Evolutionary conservation across 1,140 invertebrate genomes (phyloP), one percentile per base, ranked within the genome.

Genomic region (Nasonia giraulti): DNA sequence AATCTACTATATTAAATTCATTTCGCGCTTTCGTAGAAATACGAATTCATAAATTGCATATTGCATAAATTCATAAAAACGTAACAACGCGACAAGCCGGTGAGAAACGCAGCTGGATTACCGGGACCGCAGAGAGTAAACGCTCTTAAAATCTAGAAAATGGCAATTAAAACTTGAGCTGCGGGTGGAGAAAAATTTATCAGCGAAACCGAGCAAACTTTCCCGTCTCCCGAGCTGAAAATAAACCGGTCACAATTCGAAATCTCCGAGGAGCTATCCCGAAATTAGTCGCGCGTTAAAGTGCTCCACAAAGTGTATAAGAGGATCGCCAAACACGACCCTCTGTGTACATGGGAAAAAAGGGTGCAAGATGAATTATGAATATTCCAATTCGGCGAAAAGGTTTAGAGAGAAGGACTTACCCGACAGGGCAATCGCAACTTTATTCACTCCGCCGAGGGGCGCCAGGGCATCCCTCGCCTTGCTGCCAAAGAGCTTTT

Each of bases 371-470:
- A 76, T 71, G 68, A 71, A 71, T 71, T 31, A 71, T 71, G 11
- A 71, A 71, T 33, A 71, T 71, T 71, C 27, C 68, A 71, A 71
- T 71, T 71, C 6, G 10, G 68, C 31, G 12, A 75, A 75, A 40
- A 75, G 37, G 14, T 44, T 75, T 1, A 37, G 27, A 74, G 17
- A 37, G 12, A 74, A 5, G n/a, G 68, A 87, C 91, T 95, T 94
- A 98, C 97, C 97, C 91, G 97, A 98, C 37, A 99, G 93, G 82
- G 98, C 97, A 88, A 99, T 98, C 86, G 98, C 98, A 47, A 99
- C 98, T 92, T 97, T 96, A 89, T 98, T 96, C 10, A 99, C 97
- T 50, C 98, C 98, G 40, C 98, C 98, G 31, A 99, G 94, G 0
- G 97, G 97, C 86, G 95, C 95, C 37, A 99, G 94, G 0, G 97